A percentile compares a stretch with the other conserved stretches of the same genome.
Conservation (phyloP, 2,888 invertebrate species). For the Dryobotodes eremita region DNA sequence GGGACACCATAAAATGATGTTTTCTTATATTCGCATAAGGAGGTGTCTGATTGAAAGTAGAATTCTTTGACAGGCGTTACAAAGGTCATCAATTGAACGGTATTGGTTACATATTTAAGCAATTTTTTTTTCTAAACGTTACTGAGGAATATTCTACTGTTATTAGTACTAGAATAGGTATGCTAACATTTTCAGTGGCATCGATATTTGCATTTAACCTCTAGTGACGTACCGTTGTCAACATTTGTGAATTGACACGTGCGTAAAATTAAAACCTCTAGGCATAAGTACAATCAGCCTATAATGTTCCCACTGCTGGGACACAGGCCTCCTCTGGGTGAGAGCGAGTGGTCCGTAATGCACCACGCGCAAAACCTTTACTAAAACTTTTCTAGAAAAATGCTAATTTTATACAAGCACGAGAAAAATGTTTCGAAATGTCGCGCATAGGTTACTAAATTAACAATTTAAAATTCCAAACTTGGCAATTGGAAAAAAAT, state of each 20-base stretch:
- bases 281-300: no score
- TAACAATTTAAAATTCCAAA: conserved; percentile 12
- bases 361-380: no score
- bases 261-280: not conserved
- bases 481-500: not conserved
- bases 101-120: not conserved
- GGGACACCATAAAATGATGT: not conserved
- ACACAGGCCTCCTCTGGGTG: no score
- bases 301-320: no score
- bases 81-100: not conserved
- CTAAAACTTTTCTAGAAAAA: not conserved
- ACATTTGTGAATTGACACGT: not conserved
- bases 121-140: not conserved
- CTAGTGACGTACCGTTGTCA: conserved; percentile 25
- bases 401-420: not conserved
- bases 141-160: not conserved
- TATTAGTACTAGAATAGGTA: not conserved
- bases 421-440: not conserved
- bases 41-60: not conserved
- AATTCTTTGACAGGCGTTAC: not conserved
- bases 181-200: not conserved
- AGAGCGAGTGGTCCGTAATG: no score
- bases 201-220: conserved; percentile 21
- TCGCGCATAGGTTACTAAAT: not conserved
- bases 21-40: not conserved